phyloP scores from a whole-genome alignment of 2,797 vertebrate species.

The Okamejei kenojei region DNA sequence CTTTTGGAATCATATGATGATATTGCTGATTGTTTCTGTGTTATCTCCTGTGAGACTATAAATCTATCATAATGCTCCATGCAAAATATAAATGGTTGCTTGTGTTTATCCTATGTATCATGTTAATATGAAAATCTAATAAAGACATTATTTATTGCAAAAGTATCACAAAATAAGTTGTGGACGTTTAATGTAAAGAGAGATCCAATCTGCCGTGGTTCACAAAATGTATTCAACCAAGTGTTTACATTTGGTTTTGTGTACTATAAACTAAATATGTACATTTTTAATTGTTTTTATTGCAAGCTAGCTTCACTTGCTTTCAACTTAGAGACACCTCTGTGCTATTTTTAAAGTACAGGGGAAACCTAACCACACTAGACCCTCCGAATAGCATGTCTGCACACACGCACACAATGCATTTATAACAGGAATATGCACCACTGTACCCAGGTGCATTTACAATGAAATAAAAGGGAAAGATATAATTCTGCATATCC shows the following conservation, averaged over 20 bases:
- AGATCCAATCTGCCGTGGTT: background rate
- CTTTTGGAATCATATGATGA: background rate
- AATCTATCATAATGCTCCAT: background rate
- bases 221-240: background rate
- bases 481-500: background rate
- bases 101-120: background rate
- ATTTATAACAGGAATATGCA: background rate
- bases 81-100: background rate
- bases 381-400: too few relatives aligned
- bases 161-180: background rate
- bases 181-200: background rate
- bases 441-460: background rate
- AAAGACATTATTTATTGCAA: conserved; percentile 19
- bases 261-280: background rate
- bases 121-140: background rate
- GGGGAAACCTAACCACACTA: background rate
- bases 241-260: background rate
- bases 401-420: background rate
- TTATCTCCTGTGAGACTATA: background rate
- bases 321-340: background rate
- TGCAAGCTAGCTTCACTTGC: background rate
- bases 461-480: conserved; percentile 3
- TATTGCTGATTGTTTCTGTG: background rate
- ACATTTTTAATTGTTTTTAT: conserved; percentile 4
- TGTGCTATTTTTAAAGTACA: background rate